These are phyloP conservation scores for Metallyticus violacea DNA, from an alignment of 2,888 invertebrate species.

Conservation along the genomic window DNA sequence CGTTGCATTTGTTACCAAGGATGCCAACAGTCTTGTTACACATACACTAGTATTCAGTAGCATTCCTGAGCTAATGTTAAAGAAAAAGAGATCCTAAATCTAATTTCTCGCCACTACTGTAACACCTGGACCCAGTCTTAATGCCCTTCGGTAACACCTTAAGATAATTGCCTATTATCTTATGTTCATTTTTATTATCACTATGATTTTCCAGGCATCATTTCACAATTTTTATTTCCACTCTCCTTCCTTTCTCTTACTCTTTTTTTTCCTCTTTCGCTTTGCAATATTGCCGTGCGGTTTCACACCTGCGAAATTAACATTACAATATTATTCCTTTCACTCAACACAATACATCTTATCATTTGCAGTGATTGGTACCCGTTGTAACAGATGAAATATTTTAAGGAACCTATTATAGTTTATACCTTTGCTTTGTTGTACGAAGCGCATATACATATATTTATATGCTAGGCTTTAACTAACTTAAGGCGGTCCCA, in stretches of 20 bases:
- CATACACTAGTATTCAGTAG: not conserved
- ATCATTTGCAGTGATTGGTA: not conserved
- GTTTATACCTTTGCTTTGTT: not conserved
- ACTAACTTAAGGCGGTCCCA: not conserved
- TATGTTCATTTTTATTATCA: not conserved
- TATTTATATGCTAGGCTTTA: not conserved
- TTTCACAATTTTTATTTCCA: not conserved
- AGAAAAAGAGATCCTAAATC: not conserved
- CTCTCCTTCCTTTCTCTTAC: not conserved
- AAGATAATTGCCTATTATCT: conserved; percentile 24
- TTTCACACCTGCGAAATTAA: conserved; percentile 24
- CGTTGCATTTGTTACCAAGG: too few species aligned
- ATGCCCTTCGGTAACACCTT: not conserved
- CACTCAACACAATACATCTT: not conserved
- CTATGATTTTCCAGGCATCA: not conserved
- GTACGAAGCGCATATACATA: not conserved
- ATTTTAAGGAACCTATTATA: not conserved
- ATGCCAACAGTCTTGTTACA: too few species aligned
- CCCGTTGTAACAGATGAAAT: not conserved
- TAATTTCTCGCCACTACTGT: not conserved
- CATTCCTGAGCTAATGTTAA: not conserved
- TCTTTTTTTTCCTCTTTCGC: not conserved
- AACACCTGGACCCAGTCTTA: not conserved
- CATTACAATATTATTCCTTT: not conserved
- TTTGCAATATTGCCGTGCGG: conserved; percentile 2